These are phyloP conservation scores for Phalacrocorax carbo DNA, from an alignment of 2,113 vertebrate species.

Conservation along the genomic window DNA sequence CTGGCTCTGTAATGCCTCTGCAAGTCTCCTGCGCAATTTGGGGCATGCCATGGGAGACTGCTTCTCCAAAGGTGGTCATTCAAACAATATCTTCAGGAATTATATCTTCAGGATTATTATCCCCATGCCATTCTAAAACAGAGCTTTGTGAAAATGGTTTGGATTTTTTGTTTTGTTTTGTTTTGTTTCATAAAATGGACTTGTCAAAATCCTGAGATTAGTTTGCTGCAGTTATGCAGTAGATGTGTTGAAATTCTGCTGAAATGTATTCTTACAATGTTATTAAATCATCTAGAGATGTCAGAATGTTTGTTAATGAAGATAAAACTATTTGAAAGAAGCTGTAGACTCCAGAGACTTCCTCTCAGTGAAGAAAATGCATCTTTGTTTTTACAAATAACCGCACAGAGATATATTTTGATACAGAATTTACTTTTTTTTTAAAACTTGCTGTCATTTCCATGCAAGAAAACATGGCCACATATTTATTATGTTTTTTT, in stretches of 20 bases:
- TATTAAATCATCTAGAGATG: slow-evolving; percentile 8
- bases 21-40: neutral
- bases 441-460: neutral
- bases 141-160: neutral
- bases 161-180: too few relatives aligned
- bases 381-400: neutral
- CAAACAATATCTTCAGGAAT: neutral
- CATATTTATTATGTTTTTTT: neutral
- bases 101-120: neutral
- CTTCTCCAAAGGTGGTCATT: neutral
- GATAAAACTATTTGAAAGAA: slow-evolving; percentile 15
- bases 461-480: neutral
- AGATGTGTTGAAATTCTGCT: neutral
- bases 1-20: neutral
- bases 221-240: neutral
- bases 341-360: neutral
- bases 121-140: neutral
- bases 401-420: neutral
- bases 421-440: neutral
- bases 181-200: neutral
- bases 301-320: slow-evolving; percentile 9
- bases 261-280: neutral
- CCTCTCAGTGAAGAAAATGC: neutral
- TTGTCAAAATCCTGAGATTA: neutral
- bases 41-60: neutral